Base-by-base conservation (phyloP, 2,888 invertebrate genomes). In the Steinernema scapterisci region DNA sequence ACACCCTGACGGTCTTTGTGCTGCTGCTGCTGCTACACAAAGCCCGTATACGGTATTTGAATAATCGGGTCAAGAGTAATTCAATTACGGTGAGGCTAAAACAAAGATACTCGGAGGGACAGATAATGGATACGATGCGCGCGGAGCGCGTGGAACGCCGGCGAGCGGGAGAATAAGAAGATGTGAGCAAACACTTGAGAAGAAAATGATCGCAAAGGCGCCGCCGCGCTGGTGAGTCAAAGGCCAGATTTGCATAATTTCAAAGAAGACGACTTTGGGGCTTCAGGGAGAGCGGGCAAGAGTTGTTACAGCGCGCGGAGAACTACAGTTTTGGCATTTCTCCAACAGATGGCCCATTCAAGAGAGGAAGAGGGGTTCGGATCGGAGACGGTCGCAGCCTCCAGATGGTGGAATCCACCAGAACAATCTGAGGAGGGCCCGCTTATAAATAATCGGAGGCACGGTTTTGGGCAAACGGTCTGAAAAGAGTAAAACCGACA, bases 31-130 rank as follows among this genome's bases (percentile, higher is more conserved):
- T 31, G 63, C 63, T 27, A 31, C 31, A 63, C 63, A 63, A 63
- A 16, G 52, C 38, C 63, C 63, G n/a, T 31, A 63, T 63, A 63
- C 63, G 63, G 63, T 63, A 63, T 63, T 63, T 63, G 63, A 63
- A 63, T 63, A 63, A 63, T 63, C 63, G 63, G 63, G 63, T 63
- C 63, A 63, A 63, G 63, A 63, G 63, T 31, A 25, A 63, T 63
- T 63, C 63, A 63, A 63, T 63, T 63, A 63, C 63, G 63, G 31
- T 63, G 63, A 9, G 16, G 38, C 63, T 63, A 38, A 63, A 63
- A 63, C 63, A 63, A 63, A 63, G 63, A 63, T 63, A 63, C 63
- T 63, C 11, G 38, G 38, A 38, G 27, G 31, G 25, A 27, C 21
- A 63, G 63, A 63, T 63, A 63, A 31, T 63, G 63, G 63, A 63